phyloP scores from a whole-genome alignment of 2,113 vertebrate species.

The Sclerurus mexicanus region DNA sequence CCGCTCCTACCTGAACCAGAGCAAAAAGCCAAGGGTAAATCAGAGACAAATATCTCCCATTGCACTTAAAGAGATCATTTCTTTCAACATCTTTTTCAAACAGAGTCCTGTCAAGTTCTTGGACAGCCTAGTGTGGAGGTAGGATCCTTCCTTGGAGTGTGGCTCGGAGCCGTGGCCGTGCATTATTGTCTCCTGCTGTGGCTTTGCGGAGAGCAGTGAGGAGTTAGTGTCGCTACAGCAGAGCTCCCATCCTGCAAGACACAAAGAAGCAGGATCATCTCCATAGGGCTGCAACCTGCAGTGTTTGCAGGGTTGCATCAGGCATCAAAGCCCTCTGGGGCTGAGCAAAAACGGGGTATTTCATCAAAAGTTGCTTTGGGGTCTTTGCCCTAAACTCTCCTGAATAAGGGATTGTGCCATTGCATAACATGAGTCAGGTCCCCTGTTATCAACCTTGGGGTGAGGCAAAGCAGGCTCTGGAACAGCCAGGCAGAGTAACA shows the following conservation, averaged over 20 bases:
- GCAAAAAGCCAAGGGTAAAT: slow-evolving; percentile 86
- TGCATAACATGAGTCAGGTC: neutral
- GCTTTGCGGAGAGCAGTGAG: neutral
- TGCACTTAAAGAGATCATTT: slow-evolving; percentile 82
- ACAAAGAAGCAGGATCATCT: neutral
- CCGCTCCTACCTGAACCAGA: slow-evolving; percentile 83
- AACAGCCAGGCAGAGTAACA: neutral
- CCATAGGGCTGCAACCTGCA: neutral
- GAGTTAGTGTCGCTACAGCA: neutral
- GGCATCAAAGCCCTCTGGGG: neutral
- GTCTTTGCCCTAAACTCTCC: neutral
- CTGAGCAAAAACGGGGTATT: neutral
- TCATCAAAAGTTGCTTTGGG: neutral
- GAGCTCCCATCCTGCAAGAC: neutral
- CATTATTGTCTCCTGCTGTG: neutral
- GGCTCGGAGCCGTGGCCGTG: neutral
- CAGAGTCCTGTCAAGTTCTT: slow-evolving; percentile 72
- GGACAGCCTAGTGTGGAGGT: slow-evolving; percentile 54
- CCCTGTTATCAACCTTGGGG: neutral
- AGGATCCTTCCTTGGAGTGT: slow-evolving; percentile 28
- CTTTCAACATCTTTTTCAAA: slow-evolving; percentile 79
- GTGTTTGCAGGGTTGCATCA: accelerated
- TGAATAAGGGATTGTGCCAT: neutral
- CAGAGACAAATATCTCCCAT: slow-evolving; percentile 84
- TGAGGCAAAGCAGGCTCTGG: neutral